phyloP scores from a whole-genome alignment of 2,888 invertebrate genomes.

The Torymus tubicola region DNA sequence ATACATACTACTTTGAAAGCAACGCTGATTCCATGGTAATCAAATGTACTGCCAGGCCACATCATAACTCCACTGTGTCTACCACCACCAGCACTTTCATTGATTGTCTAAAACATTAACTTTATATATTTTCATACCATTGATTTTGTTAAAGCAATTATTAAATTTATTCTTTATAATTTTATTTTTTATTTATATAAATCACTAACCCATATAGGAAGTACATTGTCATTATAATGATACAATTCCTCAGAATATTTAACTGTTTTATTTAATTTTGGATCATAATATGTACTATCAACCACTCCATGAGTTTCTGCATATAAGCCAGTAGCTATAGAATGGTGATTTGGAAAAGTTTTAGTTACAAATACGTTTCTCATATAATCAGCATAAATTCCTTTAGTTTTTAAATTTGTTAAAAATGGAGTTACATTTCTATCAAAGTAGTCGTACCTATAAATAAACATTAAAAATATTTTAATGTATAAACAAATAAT shows the following conservation, averaged over 20 bases:
- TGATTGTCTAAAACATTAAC: conserved; percentile 77
- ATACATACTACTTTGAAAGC: conserved; percentile 73
- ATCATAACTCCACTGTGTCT: conserved; percentile 82
- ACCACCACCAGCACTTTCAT: conserved; percentile 78
- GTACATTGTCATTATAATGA: conserved; percentile 78
- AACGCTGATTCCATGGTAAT: conserved; percentile 77
- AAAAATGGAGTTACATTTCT: conserved; percentile 80
- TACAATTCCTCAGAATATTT: conserved; percentile 76
- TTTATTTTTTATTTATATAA: background rate
- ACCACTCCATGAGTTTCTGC: conserved; percentile 84
- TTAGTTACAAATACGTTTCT: conserved; percentile 83
- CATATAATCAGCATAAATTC: conserved; percentile 80
- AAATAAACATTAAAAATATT: conserved; percentile 39
- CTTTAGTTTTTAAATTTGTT: conserved; percentile 78
- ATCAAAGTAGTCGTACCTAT: conserved; percentile 81
- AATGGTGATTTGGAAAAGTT: conserved; percentile 86
- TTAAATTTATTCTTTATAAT: background rate
- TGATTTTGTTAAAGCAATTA: conserved; percentile 5
- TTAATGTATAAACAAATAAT: too few relatives aligned
- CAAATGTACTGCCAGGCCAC: conserved; percentile 83
- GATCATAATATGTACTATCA: conserved; percentile 81
- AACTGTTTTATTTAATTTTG: conserved; percentile 69
- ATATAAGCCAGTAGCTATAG: conserved; percentile 84
- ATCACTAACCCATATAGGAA: conserved; percentile 80
- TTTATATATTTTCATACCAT: background rate